phyloP scores from a whole-genome alignment of 2,888 invertebrate species.

The Hyles lineata region DNA sequence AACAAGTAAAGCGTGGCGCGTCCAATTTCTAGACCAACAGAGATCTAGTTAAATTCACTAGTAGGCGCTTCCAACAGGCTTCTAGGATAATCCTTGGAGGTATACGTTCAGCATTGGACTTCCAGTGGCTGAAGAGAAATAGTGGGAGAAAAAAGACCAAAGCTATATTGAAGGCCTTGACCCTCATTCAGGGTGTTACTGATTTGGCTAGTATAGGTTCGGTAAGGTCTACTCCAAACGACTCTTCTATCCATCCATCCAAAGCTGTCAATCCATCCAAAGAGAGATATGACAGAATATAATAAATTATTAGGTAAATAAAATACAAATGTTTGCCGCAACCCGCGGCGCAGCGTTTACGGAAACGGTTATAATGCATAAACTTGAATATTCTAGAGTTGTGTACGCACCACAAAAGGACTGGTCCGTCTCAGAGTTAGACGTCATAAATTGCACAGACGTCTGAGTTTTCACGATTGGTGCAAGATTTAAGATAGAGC shows the following conservation, averaged over 20 bases:
- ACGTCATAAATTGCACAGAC: constrained; percentile 69
- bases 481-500: constrained; percentile 38
- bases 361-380: constrained; percentile 46
- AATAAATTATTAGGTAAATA: neutral
- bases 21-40: too few species aligned
- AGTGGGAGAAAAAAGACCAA: too few species aligned
- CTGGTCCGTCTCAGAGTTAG: constrained; percentile 65
- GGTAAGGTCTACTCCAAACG: too few species aligned
- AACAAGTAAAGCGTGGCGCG: too few species aligned
- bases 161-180: too few species aligned
- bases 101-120: too few species aligned
- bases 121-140: too few species aligned
- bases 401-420: constrained; percentile 62
- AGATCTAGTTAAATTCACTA: too few species aligned
- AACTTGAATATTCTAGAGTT: constrained; percentile 50
- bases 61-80: too few species aligned
- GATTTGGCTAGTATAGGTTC: too few species aligned
- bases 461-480: constrained; percentile 52
- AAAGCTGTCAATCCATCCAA: neutral
- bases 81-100: too few species aligned
- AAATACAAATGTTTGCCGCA: constrained; percentile 15
- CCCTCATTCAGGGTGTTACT: too few species aligned
- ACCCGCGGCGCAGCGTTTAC: constrained; percentile 26
- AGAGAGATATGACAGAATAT: neutral
- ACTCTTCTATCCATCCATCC: neutral